These are phyloP conservation scores for Alexandromys fortis DNA, from an alignment of 2,113 vertebrate genomes.

Conservation along the genomic window DNA sequence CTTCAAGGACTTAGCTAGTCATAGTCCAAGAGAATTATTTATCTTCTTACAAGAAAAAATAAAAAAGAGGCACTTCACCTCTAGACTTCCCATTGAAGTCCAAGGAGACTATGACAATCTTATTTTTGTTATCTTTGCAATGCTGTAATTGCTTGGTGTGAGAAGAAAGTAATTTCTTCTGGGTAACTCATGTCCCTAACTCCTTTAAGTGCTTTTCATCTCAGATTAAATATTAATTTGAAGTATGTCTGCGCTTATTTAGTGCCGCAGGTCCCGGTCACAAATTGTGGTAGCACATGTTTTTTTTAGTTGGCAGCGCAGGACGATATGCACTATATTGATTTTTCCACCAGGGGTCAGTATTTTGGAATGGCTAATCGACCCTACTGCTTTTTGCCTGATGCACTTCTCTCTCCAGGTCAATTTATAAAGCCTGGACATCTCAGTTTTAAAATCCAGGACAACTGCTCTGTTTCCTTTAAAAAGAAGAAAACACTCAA, in stretches of 20 bases:
- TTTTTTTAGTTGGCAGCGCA: slow-evolving; percentile 60
- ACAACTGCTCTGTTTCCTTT: slow-evolving; percentile 14
- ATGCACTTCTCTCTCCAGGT: slow-evolving; percentile 70
- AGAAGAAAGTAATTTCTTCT: slow-evolving; percentile 77
- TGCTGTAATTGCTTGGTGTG: slow-evolving; percentile 74
- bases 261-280: slow-evolving; percentile 62
- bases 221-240: slow-evolving; percentile 86
- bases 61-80: slow-evolving; percentile 62
- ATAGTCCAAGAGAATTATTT: slow-evolving; percentile 68
- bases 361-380: slow-evolving; percentile 47
- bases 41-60: slow-evolving; percentile 73
- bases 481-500: not conserved
- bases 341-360: slow-evolving; percentile 65
- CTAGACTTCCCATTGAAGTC: slow-evolving; percentile 71
- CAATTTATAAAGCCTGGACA: slow-evolving; percentile 54
- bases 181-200: slow-evolving; percentile 71
- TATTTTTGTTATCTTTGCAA: slow-evolving; percentile 76
- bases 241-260: slow-evolving; percentile 78
- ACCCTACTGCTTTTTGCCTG: slow-evolving; percentile 57
- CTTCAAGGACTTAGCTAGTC: slow-evolving; percentile 67
- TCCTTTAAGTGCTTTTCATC: slow-evolving; percentile 84
- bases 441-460: slow-evolving; percentile 55
- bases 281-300: slow-evolving; percentile 40
- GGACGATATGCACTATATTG: slow-evolving; percentile 51
- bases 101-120: slow-evolving; percentile 74